Evolutionary conservation across 1,140 invertebrate species (phyloP).

Genomic region (Anthonomus grandis): DNA sequence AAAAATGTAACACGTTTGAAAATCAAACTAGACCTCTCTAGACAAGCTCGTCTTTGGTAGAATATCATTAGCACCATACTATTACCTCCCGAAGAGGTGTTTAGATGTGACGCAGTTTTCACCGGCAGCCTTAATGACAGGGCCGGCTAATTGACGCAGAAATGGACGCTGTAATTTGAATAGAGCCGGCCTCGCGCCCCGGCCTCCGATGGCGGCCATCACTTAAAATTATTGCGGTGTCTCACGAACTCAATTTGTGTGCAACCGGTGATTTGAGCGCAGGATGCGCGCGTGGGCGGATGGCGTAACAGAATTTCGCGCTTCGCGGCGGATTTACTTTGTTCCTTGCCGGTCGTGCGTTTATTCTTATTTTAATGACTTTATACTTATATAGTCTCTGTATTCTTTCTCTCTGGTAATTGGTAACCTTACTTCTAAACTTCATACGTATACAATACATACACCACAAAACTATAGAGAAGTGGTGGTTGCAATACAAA

Average conservation of each 20-base stretch:
- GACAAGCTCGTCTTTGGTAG: no score
- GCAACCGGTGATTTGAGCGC: slow-evolving; percentile 40
- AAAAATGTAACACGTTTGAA: no score
- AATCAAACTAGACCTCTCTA: no score
- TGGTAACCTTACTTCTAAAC: no score
- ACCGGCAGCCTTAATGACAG: slow-evolving; percentile 43
- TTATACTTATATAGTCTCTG: slow-evolving; percentile 22
- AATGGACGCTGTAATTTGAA: slow-evolving; percentile 43
- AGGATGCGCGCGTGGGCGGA: slow-evolving; percentile 22
- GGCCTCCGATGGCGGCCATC: slow-evolving; percentile 31
- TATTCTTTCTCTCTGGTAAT: no score
- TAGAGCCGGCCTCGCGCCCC: slow-evolving; percentile 29
- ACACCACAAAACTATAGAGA: no score
- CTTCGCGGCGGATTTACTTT: slow-evolving; percentile 25
- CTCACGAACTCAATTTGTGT: slow-evolving; percentile 45
- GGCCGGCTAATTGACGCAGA: slow-evolving; percentile 44
- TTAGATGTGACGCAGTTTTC: no score
- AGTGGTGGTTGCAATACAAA: no score
- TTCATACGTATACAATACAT: no score
- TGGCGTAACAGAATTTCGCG: slow-evolving; percentile 30
- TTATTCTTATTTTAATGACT: slow-evolving; percentile 21
- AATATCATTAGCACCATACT: no score
- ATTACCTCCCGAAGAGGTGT: no score
- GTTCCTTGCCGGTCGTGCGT: slow-evolving; percentile 21
- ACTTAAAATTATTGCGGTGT: slow-evolving; percentile 44